Base-by-base conservation (phyloP, 2,113 vertebrate genomes). In the Hippopotamus amphibius region DNA sequence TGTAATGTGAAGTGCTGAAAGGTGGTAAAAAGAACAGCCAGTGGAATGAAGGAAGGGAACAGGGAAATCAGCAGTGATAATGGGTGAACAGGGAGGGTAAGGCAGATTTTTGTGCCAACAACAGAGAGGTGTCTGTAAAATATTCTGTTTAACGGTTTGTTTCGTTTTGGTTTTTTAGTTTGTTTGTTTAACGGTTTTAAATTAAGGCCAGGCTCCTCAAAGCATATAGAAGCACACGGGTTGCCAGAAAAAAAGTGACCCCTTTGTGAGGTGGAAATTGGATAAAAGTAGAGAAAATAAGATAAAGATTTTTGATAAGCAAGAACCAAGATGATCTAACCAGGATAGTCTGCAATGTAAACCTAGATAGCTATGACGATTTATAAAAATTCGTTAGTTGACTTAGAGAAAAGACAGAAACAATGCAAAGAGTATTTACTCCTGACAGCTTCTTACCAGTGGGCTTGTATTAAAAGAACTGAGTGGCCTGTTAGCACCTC, bases 201-300 rank as follows among this genome's bases (percentile, higher is more conserved):
- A 55, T 88, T 84, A 33, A 84, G 50, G 6, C 24, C 14, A 68
- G 72, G 21, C 17, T 80, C 22, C n/a, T 68, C 9, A 26, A 63
- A 13, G 55, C 30, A 37, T 86, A 41, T 69, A 37, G 30, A 55
- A 63, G 69, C 59, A 33, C 24, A 28, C 82, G 68, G 63, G 5
- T 85, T 72, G 63, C 30, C 93, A 50, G 82, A 50, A 69, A 92
- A 65, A 68, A 76, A 77, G 22, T 41, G 37, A 46, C 53, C 24
- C n/a, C 6, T 95, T 89, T 89, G 12, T 72, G 24, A 93, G 55
- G 3, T 81, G 72, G 68, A 94, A 80, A 65, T 89, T 81, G 71
- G 50, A 72, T 22, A 85, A 90, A 53, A 93, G n/a, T 37, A 74
- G 21, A 90, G 41, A 50, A 63, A 79, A 14, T 93, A 59, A 83